Evolutionary conservation across 2,888 invertebrate species (phyloP).

Genomic region (Cacoxenus indagator): DNA sequence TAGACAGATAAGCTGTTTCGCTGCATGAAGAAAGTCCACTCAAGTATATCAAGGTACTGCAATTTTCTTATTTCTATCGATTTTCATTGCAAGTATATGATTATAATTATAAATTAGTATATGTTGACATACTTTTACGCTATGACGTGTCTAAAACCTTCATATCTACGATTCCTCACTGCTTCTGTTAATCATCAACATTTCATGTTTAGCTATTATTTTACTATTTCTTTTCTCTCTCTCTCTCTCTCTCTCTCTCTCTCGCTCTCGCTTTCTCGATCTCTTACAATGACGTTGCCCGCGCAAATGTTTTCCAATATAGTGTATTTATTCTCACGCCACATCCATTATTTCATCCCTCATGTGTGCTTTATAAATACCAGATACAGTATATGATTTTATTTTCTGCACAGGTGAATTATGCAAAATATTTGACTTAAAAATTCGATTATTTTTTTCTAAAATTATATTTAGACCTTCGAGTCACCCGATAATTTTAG

Average conservation of each 20-base stretch:
- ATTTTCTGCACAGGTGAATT: constrained; percentile 13
- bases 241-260: background rate
- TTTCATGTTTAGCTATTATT: background rate
- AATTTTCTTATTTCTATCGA: too few relatives aligned
- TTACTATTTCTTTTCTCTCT: background rate
- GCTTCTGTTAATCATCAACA: constrained; percentile 16
- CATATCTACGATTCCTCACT: background rate
- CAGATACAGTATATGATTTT: background rate
- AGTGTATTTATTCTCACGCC: background rate
- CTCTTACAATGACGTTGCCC: constrained; percentile 43
- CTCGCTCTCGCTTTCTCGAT: background rate
- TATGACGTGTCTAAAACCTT: background rate
- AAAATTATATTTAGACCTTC: constrained; percentile 21
- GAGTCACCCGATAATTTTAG: constrained; percentile 17
- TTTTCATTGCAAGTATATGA: too few relatives aligned
- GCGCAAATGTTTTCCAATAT: constrained; percentile 38
- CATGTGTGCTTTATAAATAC: background rate
- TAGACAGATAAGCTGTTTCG: too few relatives aligned
- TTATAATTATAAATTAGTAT: too few relatives aligned
- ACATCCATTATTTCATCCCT: background rate
- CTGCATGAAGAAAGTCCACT: too few relatives aligned
- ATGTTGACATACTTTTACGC: background rate
- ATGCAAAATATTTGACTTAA: constrained; percentile 17
- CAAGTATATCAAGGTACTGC: too few relatives aligned
- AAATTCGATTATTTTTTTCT: background rate